Base-by-base conservation (phyloP, 2,888 invertebrate species). In the Thymelicus acteon region DNA sequence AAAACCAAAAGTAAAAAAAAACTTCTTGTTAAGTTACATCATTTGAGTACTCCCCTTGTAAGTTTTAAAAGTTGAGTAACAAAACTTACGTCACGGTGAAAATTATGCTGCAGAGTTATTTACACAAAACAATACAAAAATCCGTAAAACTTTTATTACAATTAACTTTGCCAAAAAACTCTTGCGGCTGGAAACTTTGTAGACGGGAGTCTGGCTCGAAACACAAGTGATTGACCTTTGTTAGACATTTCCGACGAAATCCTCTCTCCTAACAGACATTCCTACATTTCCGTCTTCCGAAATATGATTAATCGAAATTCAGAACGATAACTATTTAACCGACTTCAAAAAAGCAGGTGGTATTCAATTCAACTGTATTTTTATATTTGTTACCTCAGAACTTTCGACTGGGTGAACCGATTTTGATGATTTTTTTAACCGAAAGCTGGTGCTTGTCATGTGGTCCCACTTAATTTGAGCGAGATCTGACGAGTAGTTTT, bases 161-260 rank as follows among this genome's bases (percentile, higher is more conserved):
- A 12, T 54, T 54, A 54, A 54, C 24, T 24, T 24, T 54, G 13
- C 24, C 10, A 54, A 54, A 24, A 6, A 15, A 3, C 12, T 54
- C 52, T 54, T 24, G 54, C 12, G 54, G 54, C 24, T n/a, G 2
- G 54, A 54, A 54, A 54, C 54, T 54, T 54, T 54, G 15, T 54
- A 54, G 54, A 54, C 54, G 24, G 24, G 10, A 12, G 24, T 24
- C 24, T 54, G 24, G 54, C 10, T 54, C 4, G 24, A 24, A 24
- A 54, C 54, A 54, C 24, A 54, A 54, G 54, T 54, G 54, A 54
- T 54, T 54, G 54, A 54, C 54, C 12, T 54, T 61, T 63, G 54
- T 63, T 54, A 60, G 48, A 39, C 73, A 72, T 66, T 73, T 54
- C 24, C 54, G 24, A 19, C 7, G 24, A 8, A 7, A 44, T 10